These are phyloP conservation scores for Mus spretus DNA, from an alignment of 2,797 vertebrate species.

Conservation along the genomic window DNA sequence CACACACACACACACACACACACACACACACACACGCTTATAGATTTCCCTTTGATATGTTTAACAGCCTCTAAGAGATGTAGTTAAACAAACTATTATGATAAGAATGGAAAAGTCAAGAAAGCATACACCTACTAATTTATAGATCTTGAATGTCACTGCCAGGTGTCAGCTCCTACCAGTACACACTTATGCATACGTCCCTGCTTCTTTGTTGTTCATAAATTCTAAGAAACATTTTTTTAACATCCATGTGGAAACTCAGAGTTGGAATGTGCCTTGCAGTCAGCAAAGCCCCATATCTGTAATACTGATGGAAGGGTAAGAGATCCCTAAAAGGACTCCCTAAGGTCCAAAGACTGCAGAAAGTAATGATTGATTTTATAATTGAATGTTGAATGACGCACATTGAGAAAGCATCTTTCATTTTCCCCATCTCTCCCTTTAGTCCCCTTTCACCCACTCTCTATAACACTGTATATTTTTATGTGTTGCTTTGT, in stretches of 20 bases:
- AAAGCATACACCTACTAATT: slow-evolving; percentile 68
- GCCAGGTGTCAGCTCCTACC: slow-evolving; percentile 36
- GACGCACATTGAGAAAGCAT: background rate
- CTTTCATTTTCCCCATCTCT: background rate
- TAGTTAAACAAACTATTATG: slow-evolving; percentile 77
- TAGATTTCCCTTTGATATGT: slow-evolving; percentile 68
- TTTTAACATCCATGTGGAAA: slow-evolving; percentile 27
- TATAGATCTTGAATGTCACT: slow-evolving; percentile 62
- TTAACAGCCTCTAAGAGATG: slow-evolving; percentile 66
- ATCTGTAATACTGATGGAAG: background rate
- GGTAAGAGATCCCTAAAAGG: slow-evolving; percentile 31
- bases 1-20: background rate
- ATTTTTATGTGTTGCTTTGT: background rate
- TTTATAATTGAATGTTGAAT: background rate
- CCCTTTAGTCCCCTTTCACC: background rate
- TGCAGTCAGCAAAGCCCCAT: background rate
- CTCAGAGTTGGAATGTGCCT: slow-evolving; percentile 10
- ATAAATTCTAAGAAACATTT: background rate
- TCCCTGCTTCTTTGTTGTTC: slow-evolving; percentile 8
- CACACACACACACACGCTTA: no score
- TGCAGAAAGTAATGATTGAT: slow-evolving; percentile 45
- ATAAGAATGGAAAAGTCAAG: slow-evolving; percentile 71
- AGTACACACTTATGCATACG: background rate
- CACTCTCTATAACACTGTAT: background rate
- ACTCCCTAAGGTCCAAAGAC: background rate